These are phyloP conservation scores for Augiades crinisus DNA, from an alignment of 2,888 invertebrate genomes.

Conservation along the genomic window DNA sequence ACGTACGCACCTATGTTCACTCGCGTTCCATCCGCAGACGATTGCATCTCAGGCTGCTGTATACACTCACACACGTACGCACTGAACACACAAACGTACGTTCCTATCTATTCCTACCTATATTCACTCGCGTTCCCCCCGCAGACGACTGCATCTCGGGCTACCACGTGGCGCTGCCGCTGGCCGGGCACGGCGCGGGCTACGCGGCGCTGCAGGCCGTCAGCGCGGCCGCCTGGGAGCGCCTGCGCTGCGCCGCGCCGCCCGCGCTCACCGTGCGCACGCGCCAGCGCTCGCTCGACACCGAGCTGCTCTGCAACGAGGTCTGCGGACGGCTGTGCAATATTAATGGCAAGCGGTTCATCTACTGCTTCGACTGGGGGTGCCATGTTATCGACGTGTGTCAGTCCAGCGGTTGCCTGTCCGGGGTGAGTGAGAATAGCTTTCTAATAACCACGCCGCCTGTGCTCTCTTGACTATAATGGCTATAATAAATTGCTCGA, in stretches of 20 bases:
- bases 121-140: too few relatives aligned
- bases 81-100: too few relatives aligned
- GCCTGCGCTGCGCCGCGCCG: slow-evolving; percentile 38
- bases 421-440: slow-evolving; percentile 72
- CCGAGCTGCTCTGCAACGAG: slow-evolving; percentile 73
- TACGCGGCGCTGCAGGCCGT: slow-evolving; percentile 85
- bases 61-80: too few relatives aligned
- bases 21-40: too few relatives aligned
- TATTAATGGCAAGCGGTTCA: slow-evolving; percentile 65
- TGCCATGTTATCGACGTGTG: slow-evolving; percentile 78
- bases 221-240: slow-evolving; percentile 70
- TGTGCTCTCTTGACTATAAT: too few relatives aligned
- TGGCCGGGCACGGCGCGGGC: slow-evolving; percentile 87
- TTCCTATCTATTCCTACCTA: too few relatives aligned
- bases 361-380: slow-evolving; percentile 79
- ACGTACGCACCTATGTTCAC: too few relatives aligned
- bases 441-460: too few relatives aligned
- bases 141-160: slow-evolving; percentile 86
- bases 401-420: slow-evolving; percentile 74
- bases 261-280: slow-evolving; percentile 59
- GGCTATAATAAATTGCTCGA: too few relatives aligned
- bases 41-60: slow-evolving; percentile 85
- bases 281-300: slow-evolving; percentile 70
- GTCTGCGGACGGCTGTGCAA: slow-evolving; percentile 73
- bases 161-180: slow-evolving; percentile 87